Conservation (phyloP, 1,140 invertebrate species). For the Brachionus koreanus region DNA sequence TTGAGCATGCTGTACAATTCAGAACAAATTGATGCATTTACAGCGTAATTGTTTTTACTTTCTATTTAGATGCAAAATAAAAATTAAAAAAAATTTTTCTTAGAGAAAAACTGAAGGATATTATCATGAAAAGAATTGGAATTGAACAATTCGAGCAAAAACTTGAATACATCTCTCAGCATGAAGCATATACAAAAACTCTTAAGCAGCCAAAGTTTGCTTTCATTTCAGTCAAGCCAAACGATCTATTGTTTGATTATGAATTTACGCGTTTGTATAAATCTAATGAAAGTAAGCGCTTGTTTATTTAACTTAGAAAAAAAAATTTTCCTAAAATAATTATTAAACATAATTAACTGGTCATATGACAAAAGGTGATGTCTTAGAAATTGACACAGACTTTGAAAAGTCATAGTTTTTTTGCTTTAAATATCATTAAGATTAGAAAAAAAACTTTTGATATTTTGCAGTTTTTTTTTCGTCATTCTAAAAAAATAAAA, state of each 20-base stretch:
- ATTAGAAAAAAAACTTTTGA: too few relatives aligned
- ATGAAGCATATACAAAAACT: constrained; percentile 83
- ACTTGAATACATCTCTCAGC: constrained; percentile 76
- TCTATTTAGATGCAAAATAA: background rate
- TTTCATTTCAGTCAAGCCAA: constrained; percentile 64
- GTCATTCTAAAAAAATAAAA: too few relatives aligned
- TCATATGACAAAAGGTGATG: too few relatives aligned
- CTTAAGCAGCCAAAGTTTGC: constrained; percentile 85
- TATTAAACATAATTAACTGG: too few relatives aligned
- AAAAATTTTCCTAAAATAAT: too few relatives aligned
- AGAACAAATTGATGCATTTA: constrained; percentile 65
- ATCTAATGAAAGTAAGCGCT: constrained; percentile 56
- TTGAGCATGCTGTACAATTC: constrained; percentile 89
- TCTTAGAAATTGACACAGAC: too few relatives aligned
- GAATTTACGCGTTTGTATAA: constrained; percentile 82
- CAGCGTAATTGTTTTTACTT: constrained; percentile 14
- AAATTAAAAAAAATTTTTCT: constrained; percentile 48
- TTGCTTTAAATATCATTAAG: too few relatives aligned
- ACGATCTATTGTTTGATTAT: constrained; percentile 83
- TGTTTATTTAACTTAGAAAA: background rate
- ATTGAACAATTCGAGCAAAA: constrained; percentile 82
- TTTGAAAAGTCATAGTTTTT: too few relatives aligned
- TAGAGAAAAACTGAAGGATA: constrained; percentile 72
- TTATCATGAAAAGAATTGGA: constrained; percentile 85
- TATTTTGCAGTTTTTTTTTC: too few relatives aligned